Evolutionary conservation across 1,140 invertebrate species (phyloP).

Genomic region (Drosophila saltans): DNA sequence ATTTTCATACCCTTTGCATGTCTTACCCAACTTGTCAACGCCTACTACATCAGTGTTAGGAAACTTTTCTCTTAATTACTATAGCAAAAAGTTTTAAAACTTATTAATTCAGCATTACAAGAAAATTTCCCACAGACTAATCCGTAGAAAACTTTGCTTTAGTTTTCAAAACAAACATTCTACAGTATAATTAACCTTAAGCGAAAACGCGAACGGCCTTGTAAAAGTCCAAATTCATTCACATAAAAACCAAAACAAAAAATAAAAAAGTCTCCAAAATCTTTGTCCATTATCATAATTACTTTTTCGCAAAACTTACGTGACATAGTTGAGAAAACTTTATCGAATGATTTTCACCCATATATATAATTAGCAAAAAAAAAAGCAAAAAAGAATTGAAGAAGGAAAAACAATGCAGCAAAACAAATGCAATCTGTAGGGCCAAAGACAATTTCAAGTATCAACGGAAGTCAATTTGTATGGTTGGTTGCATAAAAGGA

Average conservation of each 20-base stretch:
- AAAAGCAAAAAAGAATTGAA: conserved; percentile 10
- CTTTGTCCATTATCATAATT: conserved; percentile 16
- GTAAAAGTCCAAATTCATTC: neutral
- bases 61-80: too few relatives aligned
- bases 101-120: too few relatives aligned
- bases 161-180: too few relatives aligned
- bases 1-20: too few relatives aligned
- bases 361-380: conserved; percentile 17
- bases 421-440: conserved; percentile 1
- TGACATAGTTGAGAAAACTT: conserved; percentile 9
- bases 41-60: too few relatives aligned
- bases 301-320: conserved; percentile 11
- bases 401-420: neutral
- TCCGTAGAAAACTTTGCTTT: too few relatives aligned
- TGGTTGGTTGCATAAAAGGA: neutral
- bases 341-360: conserved; percentile 5
- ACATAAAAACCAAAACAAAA: neutral
- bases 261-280: neutral
- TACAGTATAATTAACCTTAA: too few relatives aligned
- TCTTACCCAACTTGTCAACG: too few relatives aligned
- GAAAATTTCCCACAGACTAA: too few relatives aligned
- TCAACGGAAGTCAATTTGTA: conserved; percentile 7
- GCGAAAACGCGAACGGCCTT: too few relatives aligned
- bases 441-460: neutral
- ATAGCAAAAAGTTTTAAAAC: too few relatives aligned